phyloP scores from a whole-genome alignment of 2,888 invertebrate species.

The Oeneis ivallda region DNA sequence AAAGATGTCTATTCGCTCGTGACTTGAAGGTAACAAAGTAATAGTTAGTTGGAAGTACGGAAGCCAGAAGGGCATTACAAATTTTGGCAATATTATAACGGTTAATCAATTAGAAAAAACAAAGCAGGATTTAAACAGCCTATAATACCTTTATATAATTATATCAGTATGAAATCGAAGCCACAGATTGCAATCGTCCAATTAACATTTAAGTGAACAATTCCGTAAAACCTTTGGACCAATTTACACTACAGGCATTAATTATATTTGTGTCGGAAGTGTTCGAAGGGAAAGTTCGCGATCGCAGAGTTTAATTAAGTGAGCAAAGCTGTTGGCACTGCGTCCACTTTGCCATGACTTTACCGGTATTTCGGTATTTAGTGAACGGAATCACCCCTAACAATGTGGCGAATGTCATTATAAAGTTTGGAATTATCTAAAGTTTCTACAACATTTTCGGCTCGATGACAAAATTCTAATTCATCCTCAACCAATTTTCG shows the following conservation, averaged over 20 bases:
- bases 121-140: neutral
- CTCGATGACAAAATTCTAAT: conserved; percentile 14
- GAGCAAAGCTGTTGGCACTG: conserved; percentile 41
- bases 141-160: neutral
- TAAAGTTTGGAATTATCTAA: conserved; percentile 34
- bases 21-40: too few species aligned
- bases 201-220: conserved; percentile 40
- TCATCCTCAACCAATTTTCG: conserved; percentile 15
- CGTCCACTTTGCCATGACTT: conserved; percentile 39
- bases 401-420: conserved; percentile 39
- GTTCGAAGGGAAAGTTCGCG: conserved; percentile 40
- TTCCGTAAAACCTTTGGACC: conserved; percentile 29
- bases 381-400: conserved; percentile 37
- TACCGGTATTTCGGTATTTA: conserved; percentile 37
- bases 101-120: too few species aligned
- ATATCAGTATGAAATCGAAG: neutral
- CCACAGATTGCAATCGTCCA: conserved; percentile 18
- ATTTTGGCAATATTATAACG: too few species aligned
- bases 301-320: conserved; percentile 46
- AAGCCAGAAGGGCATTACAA: too few species aligned
- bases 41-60: too few species aligned
- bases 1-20: too few species aligned
- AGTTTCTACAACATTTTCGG: conserved; percentile 16
- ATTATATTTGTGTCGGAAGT: conserved; percentile 44
- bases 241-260: conserved; percentile 29